Evolutionary conservation across 2,113 vertebrate genomes (phyloP).

Genomic region (Coregonus clupeaformis): DNA sequence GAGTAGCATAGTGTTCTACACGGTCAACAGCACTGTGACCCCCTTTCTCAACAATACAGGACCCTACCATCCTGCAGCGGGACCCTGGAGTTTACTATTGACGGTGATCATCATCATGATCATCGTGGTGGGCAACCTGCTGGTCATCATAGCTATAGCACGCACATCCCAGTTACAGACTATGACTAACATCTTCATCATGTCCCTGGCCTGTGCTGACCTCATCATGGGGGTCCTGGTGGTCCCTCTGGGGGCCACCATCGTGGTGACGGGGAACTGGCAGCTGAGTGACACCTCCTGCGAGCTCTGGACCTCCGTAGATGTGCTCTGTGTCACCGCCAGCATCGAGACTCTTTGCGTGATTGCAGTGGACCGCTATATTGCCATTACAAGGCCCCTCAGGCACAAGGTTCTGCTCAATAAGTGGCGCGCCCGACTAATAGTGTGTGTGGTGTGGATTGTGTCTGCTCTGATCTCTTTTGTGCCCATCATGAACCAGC

Average conservation of each 20-base stretch:
- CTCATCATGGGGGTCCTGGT: constrained; percentile 92
- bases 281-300: constrained; percentile 72
- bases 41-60: constrained; percentile 18
- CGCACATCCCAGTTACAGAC: constrained; percentile 87
- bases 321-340: constrained; percentile 92
- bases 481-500: constrained; percentile 87
- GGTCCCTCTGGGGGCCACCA: constrained; percentile 85
- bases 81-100: constrained; percentile 70
- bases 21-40: background rate
- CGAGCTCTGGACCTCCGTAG: constrained; percentile 93
- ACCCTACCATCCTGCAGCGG: constrained; percentile 33
- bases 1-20: constrained; percentile 2
- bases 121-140: constrained; percentile 86
- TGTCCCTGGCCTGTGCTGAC: constrained; percentile 91
- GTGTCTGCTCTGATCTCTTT: constrained; percentile 90
- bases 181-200: constrained; percentile 94
- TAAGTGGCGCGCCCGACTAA: constrained; percentile 82
- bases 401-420: constrained; percentile 83
- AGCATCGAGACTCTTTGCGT: constrained; percentile 95
- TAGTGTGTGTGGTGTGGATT: constrained; percentile 87
- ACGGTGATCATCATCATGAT: constrained; percentile 79
- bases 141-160: constrained; percentile 88
- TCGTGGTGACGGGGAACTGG: constrained; percentile 85
- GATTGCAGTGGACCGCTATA: constrained; percentile 91
- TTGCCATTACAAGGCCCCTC: constrained; percentile 87